Percentiles rank a stretch among this genome's conserved stretches.
These are phyloP conservation scores for Manduca sexta DNA, from an alignment of 1,140 invertebrate species.

Conservation along the genomic window DNA sequence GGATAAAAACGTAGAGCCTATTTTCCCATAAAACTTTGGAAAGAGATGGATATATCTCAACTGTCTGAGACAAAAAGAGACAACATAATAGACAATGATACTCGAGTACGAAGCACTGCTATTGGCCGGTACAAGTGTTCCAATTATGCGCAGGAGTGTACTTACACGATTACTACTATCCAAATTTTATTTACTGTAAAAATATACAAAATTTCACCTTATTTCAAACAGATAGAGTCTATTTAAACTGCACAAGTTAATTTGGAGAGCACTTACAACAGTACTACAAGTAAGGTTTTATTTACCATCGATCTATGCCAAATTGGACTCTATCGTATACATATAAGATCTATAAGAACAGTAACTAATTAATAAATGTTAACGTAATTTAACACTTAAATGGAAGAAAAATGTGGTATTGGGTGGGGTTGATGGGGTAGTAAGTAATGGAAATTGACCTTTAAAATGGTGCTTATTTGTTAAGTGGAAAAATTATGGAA, in stretches of 20 bases:
- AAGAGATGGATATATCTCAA: not conserved
- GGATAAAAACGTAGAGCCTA: no score
- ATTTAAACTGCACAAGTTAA: no score
- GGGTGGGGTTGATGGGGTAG: no score
- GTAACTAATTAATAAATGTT: no score
- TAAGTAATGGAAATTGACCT: no score
- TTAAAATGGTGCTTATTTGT: no score
- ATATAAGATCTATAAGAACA: not conserved
- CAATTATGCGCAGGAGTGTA: constrained; percentile 16
- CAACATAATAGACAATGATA: constrained; percentile 5
- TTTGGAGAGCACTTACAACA: constrained; percentile 6
- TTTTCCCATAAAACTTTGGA: not conserved
- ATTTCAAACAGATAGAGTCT: not conserved
- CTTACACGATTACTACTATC: constrained; percentile 4
- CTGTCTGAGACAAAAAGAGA: no score
- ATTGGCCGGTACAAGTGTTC: constrained; percentile 10
- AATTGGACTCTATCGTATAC: not conserved
- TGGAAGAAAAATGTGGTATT: no score
- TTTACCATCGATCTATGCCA: not conserved
- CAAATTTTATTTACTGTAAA: not conserved
- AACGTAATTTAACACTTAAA: no score
- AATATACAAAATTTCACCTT: not conserved
- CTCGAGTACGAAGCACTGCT: not conserved
- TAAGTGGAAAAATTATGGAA: no score
- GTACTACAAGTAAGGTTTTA: not conserved